Evolutionary conservation across 2,113 vertebrate genomes (phyloP), one percentile per base, ranked within the genome.

Genomic region (Cebus imitator): DNA sequence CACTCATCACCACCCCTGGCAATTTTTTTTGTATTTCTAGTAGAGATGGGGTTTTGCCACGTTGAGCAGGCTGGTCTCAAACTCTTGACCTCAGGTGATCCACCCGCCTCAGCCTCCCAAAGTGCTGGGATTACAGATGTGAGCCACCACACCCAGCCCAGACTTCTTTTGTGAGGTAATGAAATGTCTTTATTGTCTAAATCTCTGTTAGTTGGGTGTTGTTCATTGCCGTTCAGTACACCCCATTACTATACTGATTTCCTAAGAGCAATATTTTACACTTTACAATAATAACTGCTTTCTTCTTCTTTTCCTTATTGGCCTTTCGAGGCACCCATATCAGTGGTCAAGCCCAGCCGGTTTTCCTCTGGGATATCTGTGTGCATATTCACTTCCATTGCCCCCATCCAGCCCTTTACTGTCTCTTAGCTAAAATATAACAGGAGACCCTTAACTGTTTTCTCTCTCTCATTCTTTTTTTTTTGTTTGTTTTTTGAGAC

Each of bases 251-350:
- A 57, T 1, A 35, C 30, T 83, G n/a, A 20, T 92, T 83, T 90
- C 52, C 84, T 66, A 87, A 87, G 79, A 48, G 66, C 58, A 16
- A 45, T 43, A 14, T 72, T 94, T 97, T 97, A 78, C 35, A 64
- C 61, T 64, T 64, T 30, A 64, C 27, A 64, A 30, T 30, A 30
- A 64, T 32, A 64, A 30, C 27, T 64, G 13, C 6, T 9, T 30
- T 23, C 94, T 84, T 48, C 16, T 87, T 40, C 25, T 58, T 73
- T 8, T 92, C 37, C 32, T 92, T 90, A 25, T 40, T 57, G 25
- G n/a, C 16, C 45, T 94, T 79, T 83, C 57, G 8, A 80, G 70
- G 8, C 2, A 45, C n/a, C 40, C 55, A 6, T 27, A 61, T 66
- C 55, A 30, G 5, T 45, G 84, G n/a, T 61, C n/a, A 93, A 37